phyloP scores from a whole-genome alignment of 2,797 vertebrate species.

The Rhadinocentrus ornatus region DNA sequence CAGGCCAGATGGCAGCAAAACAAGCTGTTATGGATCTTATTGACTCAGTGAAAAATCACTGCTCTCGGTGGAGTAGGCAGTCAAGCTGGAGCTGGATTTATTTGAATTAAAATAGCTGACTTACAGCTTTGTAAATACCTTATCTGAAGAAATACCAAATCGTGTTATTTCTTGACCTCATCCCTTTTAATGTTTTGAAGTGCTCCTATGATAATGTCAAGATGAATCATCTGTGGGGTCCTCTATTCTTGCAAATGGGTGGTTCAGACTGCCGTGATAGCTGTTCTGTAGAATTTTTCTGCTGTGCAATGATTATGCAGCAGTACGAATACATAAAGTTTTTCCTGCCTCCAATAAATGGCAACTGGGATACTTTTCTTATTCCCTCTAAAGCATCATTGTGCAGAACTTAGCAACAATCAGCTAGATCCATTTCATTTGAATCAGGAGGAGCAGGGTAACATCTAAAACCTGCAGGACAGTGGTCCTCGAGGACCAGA shows the following conservation, averaged over 20 bases:
- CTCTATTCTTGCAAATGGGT: neutral
- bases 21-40: constrained; percentile 67
- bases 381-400: too few species aligned
- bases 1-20: constrained; percentile 65
- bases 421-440: too few species aligned
- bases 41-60: constrained; percentile 36
- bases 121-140: constrained; percentile 1
- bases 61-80: constrained; percentile 23
- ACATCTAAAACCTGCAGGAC: too few species aligned
- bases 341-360: neutral
- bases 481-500: too few species aligned
- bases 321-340: neutral
- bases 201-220: neutral
- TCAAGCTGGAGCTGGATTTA: constrained; percentile 16
- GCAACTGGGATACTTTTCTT: too few species aligned
- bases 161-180: neutral
- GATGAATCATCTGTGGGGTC: neutral
- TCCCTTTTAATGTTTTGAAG: neutral
- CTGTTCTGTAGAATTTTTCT: neutral
- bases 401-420: too few species aligned
- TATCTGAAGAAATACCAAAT: constrained; percentile 4
- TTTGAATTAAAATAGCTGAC: constrained; percentile 12
- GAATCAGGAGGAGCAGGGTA: too few species aligned
- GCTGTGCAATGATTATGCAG: neutral
- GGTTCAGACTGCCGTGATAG: neutral